phyloP scores from a whole-genome alignment of 2,113 vertebrate genomes.

The Spheniscus mendiculus region DNA sequence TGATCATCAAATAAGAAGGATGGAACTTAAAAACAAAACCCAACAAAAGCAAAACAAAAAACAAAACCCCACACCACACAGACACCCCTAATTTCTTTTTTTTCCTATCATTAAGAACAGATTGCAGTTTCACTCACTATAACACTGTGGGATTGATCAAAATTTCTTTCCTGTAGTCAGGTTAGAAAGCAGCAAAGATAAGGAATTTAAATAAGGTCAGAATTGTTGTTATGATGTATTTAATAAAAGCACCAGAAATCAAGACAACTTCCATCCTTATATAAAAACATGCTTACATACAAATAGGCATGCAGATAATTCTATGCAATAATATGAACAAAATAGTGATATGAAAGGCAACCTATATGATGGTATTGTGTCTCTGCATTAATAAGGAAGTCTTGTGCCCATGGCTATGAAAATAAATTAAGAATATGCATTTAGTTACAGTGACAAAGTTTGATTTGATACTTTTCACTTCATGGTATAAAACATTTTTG shows the following conservation, averaged over 20 bases:
- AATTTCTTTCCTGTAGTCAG: not conserved
- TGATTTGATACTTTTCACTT: not conserved
- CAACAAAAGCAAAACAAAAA: not conserved
- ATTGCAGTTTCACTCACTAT: not conserved
- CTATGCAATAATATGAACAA: not conserved
- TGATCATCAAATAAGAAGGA: not conserved
- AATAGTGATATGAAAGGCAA: not conserved
- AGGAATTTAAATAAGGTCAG: not conserved
- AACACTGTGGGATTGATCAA: not conserved
- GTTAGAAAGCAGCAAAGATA: not conserved
- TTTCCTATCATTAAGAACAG: not conserved
- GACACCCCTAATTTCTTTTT: rapidly evolving
- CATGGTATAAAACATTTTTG: not conserved
- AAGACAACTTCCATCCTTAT: not conserved
- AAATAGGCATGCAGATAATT: not conserved
- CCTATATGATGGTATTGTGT: not conserved
- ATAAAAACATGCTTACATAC: not conserved
- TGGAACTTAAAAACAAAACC: not conserved
- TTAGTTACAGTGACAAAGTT: not conserved
- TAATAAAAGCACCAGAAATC: not conserved
- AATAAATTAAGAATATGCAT: not conserved
- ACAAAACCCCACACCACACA: not conserved
- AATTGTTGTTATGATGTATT: not conserved
- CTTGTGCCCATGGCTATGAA: not conserved
- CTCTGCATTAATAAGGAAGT: not conserved